Evolutionary conservation across 2,113 vertebrate genomes (phyloP), one percentile per base, ranked within the genome.

Genomic region (Glaucidium brasilianum): DNA sequence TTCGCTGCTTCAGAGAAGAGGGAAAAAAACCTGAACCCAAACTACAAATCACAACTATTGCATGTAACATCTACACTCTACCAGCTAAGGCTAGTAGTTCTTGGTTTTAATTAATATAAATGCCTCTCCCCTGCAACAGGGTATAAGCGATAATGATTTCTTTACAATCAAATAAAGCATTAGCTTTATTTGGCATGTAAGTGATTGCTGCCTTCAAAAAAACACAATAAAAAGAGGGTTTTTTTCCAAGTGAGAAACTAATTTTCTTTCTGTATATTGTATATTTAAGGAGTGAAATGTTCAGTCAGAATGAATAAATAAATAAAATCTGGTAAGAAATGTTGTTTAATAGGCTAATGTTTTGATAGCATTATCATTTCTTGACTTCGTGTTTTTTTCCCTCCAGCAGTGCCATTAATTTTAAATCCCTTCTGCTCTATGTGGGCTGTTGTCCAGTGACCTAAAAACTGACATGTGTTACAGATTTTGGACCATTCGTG

Each of bases 371-470:
- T 80, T 92, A 76, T 86, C 1, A 56, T 87, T 91, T 79, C 60
- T 88, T 97, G 78, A 64, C 45, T 87, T 92, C 39, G 6, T 58
- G 37, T 23, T 91, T 94, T 95, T 78, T 90, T 69, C 37, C 78
- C 29, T 60, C 80, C 68, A 66, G 41, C 25, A 89, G 52, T 6
- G 18, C 32, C 77, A 72, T 87, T 96, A 96, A 96, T 97, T 97
- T 97, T 96, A n/a, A 81, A 4, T 92, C 60, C 69, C 92, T 97
- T 97, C 87, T 96, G 78, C 27, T 96, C 39, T 80, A 2, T 58
- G 41, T 97, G 95, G 91, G 96, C 95, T 86, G 39, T 82, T 90
- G 77, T 90, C 94, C 96, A 97, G 75, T 96, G 94, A 96, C 95
- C 95, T 96, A 89, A 94, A 97, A 96, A 94, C 47, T 75, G 59